Base-by-base conservation (phyloP, 1,140 invertebrate species). In the Drosophila tani region DNA sequence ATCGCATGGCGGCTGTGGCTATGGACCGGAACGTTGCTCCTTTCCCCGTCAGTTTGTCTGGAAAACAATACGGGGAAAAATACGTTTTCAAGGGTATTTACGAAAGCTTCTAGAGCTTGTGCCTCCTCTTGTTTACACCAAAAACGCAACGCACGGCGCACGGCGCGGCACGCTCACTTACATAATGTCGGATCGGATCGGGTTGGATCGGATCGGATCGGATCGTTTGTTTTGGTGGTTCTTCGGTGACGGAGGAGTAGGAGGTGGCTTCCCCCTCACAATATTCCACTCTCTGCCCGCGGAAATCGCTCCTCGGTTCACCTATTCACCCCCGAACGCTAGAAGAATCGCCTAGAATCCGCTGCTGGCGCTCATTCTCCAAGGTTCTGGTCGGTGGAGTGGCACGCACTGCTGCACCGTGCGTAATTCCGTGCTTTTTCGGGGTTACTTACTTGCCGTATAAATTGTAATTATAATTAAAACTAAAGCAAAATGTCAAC, bases 1-100 rank as follows among this genome's bases (percentile, higher is more conserved):
- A 98, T 88, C 98, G 95, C 97, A 99, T 98, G 29, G 75, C 66
- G 15, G 15, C 14, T 56, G 35, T 40, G 15, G 21, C 32, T 35
- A 35, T 35, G 32, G 32, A 35, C 9, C 32, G 9, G 32, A 35
- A 8, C 9, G 27, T 29, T 47, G 29, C 40, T 32, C 19, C 29
- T 19, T 11, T 65, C 1, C 45, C 19, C 19, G 29, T 55, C n/a
- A 51, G 51, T 59, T 60, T 32, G 53, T 58, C 65, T 27, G 17
- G 2, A 45, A 51, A 6, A n/a, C n/a, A 5, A 11, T 27, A 21
- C 21, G 21, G 5, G 21, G 5, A 2, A 14, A 2, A 19, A 32
- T 35, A 11, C 0, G 4, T 55, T 8, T 2, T 8, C 17, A 55
- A 21, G 32, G 17, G 51, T 55, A 21, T 55, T 8, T 55, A 2